phyloP scores from a whole-genome alignment of 1,140 invertebrate genomes.

The Psix sp. region DNA sequence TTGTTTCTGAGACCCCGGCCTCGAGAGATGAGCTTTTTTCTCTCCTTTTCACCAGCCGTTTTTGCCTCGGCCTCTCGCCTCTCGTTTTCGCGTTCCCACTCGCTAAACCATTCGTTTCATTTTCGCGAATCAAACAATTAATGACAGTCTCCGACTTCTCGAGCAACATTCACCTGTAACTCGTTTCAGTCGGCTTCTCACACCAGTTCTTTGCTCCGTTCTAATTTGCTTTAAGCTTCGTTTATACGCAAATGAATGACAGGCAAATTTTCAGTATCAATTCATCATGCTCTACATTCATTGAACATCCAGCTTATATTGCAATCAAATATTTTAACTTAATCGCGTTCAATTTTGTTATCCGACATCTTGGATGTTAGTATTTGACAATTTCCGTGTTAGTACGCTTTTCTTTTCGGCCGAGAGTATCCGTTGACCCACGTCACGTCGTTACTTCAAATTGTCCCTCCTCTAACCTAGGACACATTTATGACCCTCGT shows the following conservation, averaged over 20 bases:
- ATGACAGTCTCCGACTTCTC: conserved; percentile 20
- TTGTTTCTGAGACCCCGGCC: conserved; percentile 66
- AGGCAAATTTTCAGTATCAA: too few species aligned
- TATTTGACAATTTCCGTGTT: conserved; percentile 46
- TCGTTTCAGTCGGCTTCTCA: not conserved
- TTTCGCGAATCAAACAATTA: conserved; percentile 53
- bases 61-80: conserved; percentile 23
- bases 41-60: conserved; percentile 29
- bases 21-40: conserved; percentile 62
- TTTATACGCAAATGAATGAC: too few species aligned
- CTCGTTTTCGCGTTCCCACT: conserved; percentile 40
- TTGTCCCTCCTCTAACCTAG: conserved; percentile 45
- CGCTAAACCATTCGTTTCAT: conserved; percentile 37
- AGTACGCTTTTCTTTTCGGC: conserved; percentile 37
- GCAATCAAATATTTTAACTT: too few species aligned
- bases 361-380: too few species aligned
- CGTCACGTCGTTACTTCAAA: conserved; percentile 39
- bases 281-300: too few species aligned
- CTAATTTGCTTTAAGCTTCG: too few species aligned
- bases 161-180: not conserved
- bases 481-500: conserved; percentile 53
- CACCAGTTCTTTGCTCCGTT: not conserved
- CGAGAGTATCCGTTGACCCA: conserved; percentile 36
- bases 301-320: too few species aligned
- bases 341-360: too few species aligned